Conservation (phyloP, 64 coral and sea anemone species). For the Actinia equina region DNA sequence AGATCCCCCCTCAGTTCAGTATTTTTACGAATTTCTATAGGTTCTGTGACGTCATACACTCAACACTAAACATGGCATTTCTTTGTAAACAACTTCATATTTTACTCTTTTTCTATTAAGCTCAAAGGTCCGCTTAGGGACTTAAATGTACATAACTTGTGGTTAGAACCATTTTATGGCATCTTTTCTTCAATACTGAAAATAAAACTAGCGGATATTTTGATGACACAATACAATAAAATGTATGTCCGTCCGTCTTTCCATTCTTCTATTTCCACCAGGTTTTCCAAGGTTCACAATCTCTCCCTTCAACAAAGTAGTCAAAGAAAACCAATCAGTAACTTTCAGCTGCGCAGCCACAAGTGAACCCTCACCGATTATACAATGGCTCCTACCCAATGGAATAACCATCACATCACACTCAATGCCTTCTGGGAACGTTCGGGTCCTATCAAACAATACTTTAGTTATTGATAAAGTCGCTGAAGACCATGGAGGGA, state of each 20-base stretch:
- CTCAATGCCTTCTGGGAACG: conserved; percentile 3
- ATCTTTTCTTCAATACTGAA: too few species aligned
- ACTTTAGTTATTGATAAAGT: conserved; percentile 54
- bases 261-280: not conserved
- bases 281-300: conserved; percentile 45
- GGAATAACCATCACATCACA: conserved; percentile 21
- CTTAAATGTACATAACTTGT: too few species aligned
- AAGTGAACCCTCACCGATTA: conserved; percentile 49
- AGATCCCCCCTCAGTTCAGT: conserved; percentile 32
- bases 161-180: too few species aligned
- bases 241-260: not conserved
- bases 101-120: too few species aligned
- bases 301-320: conserved; percentile 21
- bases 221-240: too few species aligned
- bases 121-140: too few species aligned
- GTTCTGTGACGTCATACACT: too few species aligned
- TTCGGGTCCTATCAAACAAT: conserved; percentile 61
- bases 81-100: too few species aligned
- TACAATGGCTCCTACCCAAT: conserved; percentile 55
- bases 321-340: conserved; percentile 27
- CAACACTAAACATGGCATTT: too few species aligned
- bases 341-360: conserved; percentile 17
- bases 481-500: conserved; percentile 44
- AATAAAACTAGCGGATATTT: too few species aligned
- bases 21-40: too few species aligned